Evolutionary conservation across 2,888 invertebrate genomes (phyloP), one percentile per base, ranked within the genome.

Genomic region (Ochropleura leucogaster): DNA sequence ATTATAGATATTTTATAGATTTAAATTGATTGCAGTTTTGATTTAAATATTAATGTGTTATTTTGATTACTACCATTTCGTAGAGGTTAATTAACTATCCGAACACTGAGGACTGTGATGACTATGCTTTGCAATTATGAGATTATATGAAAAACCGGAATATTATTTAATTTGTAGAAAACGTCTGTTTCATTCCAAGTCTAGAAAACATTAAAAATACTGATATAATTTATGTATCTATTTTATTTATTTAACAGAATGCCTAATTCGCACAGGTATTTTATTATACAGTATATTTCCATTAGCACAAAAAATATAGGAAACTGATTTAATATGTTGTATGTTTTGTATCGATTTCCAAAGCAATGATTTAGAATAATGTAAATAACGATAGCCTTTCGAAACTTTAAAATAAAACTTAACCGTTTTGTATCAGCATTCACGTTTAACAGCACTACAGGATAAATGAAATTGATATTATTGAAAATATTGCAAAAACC

Each of bases 1-100:
- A 60, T 60, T 60, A 60, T 66, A 49, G 73, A 72, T 59, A 30
- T 30, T 30, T 30, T 30, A 30, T 30, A 55, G 14, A 55, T 53
- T n/a, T 42, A 51, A 59, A 76, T 68, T 59, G 53, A 75, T 76
- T 81, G 68, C 82, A 57, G 65, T 76, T 67, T 65, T 40, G 20
- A 76, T 80, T 81, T 65, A 18, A 80, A 68, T 63, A 40, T 76
- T 18, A 68, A 60, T 68, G 30, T 51, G 51, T 63, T 74, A 51
- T 67, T 66, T 40, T 49, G 51, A 79, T 76, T 72, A 72, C 63
- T 8, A 30, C 18, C 6, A 51, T 77, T 77, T 62, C 20, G 49
- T 73, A 20, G 42, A 80, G 60, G 65, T 80, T 44, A 80, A 65
- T 66, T 80, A 40, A 80, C n/a, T 30, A 44, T 59, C 46, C 40